Percentiles rank a stretch among this genome's conserved stretches.
Conservation (phyloP, 2,113 vertebrate species). For the Centrocercus urophasianus region DNA sequence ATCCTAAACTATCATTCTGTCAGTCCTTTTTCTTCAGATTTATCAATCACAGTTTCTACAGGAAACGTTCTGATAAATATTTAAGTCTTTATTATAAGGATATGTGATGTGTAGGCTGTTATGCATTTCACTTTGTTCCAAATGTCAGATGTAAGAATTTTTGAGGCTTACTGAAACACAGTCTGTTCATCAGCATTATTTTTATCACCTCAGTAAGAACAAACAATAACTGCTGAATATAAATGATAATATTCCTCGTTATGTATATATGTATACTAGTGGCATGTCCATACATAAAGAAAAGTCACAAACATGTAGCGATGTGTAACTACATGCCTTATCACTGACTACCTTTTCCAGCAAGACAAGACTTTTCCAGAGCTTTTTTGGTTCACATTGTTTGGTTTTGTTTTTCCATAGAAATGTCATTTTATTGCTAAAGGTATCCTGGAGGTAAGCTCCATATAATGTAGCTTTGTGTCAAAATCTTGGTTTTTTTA, state of each 20-base stretch:
- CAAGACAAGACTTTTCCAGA: neutral
- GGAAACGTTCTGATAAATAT: neutral
- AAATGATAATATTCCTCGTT: neutral
- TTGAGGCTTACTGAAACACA: neutral
- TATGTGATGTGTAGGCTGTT: neutral
- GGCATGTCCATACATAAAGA: accelerated
- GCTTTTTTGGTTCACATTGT: neutral
- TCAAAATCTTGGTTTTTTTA: neutral
- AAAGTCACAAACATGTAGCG: neutral
- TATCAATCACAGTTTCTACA: neutral
- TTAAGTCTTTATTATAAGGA: neutral
- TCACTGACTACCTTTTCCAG: neutral
- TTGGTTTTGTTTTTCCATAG: neutral
- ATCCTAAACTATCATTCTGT: neutral
- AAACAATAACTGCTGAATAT: neutral
- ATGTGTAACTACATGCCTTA: neutral
- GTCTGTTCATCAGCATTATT: neutral
- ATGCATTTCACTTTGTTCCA: neutral
- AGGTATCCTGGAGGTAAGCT: neutral
- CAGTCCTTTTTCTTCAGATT: neutral
- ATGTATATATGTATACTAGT: neutral
- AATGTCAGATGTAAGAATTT: accelerated
- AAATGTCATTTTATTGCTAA: neutral
- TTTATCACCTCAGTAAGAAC: neutral
- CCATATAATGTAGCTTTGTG: neutral